Base-by-base conservation (phyloP, 2,797 vertebrate species). In the Epinephelus awoara region DNA sequence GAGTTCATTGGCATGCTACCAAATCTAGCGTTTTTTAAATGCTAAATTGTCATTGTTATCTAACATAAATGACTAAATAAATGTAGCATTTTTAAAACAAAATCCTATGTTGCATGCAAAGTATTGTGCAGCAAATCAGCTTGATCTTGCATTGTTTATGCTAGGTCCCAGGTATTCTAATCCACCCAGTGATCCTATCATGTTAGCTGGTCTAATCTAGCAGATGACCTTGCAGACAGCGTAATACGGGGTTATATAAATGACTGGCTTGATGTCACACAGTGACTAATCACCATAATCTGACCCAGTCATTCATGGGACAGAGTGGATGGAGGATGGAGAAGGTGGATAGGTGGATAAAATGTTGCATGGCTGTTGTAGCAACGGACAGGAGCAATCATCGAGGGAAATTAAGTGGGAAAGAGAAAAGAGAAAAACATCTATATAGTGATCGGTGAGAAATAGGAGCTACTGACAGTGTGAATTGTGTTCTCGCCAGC, bases 201-300 rank as follows among this genome's bases (percentile, higher is more conserved):
- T 77, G 87, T 74, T 68, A 59, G 83, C 84, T 54, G 54, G 72
- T 88, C 76, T 93, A 90, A 93, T 90, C 90, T 84, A 75, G 79
- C 71, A 57, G 73, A 79, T 91, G 88, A 91, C 93, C 91, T 93
- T 91, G 86, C 62, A 88, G 88, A 75, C 59, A 25, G 79, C 69
- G 72, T 76, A 67, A 75, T 61, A 21, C 79, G 2, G 77, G 52
- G 87, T 93, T 94, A 91, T 85, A 85, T 92, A 93, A 93, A 89
- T 84, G 86, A 83, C 82, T 87, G 89, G 83, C 75, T 90, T 67
- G 69, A 87, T 89, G 87, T 86, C 84, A 88, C 72, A 72, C 72
- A 3, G 72, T 29, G 77, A 83, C 90, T 91, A 92, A 93, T 93
- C 91, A 77, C 81, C 76, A 76, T 93, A 92, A 94, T 89, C 91